These are phyloP conservation scores for Hydrolagus colliei DNA, from an alignment of 2,797 vertebrate genomes.

Conservation along the genomic window DNA sequence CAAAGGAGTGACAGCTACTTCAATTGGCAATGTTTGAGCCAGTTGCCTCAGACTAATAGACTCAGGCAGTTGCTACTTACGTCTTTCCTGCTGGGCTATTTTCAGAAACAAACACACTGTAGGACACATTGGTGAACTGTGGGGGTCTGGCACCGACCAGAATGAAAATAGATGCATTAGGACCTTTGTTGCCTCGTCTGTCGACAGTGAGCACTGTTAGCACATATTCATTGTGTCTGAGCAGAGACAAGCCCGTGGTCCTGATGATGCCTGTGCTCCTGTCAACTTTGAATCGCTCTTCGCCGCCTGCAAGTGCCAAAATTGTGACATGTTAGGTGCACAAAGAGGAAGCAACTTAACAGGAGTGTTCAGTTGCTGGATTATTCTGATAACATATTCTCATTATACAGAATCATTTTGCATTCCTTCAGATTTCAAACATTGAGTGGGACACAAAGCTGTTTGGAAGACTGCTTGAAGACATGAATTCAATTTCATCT, in stretches of 20 bases:
- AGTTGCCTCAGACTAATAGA: neutral
- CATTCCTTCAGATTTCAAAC: neutral
- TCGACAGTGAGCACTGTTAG: slow-evolving; percentile 69
- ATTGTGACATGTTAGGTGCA: neutral
- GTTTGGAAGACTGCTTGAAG: neutral
- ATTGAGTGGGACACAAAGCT: neutral
- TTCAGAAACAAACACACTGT: slow-evolving; percentile 67
- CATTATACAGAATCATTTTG: neutral
- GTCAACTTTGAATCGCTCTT: slow-evolving; percentile 70
- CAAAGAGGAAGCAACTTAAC: neutral
- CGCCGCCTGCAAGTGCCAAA: slow-evolving; percentile 56
- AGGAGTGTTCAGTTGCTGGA: neutral
- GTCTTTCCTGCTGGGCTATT: slow-evolving; percentile 57
- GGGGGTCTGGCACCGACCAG: slow-evolving; percentile 70
- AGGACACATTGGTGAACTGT: slow-evolving; percentile 75
- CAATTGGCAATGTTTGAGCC: neutral
- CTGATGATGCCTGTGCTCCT: slow-evolving; percentile 62
- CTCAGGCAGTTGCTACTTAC: slow-evolving; percentile 56
- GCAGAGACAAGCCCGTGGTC: slow-evolving; percentile 68
- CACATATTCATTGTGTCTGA: slow-evolving; percentile 66
- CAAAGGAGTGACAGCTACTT: neutral
- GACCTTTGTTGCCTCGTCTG: slow-evolving; percentile 54
- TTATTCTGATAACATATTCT: neutral
- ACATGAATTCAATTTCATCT: neutral
- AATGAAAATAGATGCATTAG: slow-evolving; percentile 58